Base-by-base conservation (phyloP, 1,140 invertebrate species). In the Pseudomyrmex cubaensis region DNA sequence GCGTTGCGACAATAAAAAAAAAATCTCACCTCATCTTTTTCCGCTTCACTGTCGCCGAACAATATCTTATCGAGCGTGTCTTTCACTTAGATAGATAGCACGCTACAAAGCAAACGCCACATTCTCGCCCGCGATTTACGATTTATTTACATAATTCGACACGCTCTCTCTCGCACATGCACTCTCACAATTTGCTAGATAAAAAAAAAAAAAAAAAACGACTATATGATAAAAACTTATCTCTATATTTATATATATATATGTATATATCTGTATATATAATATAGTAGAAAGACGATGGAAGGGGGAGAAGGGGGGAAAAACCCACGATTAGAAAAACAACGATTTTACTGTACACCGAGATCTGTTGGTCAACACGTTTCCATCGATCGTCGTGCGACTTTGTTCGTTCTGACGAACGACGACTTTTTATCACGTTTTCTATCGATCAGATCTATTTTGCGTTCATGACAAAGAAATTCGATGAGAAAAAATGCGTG, bases 341-440 rank as follows among this genome's bases (percentile, higher is more conserved):
- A 91, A 93, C 84, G 86, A 91, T 92, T 92, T 87, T 87, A 91
- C 92, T 93, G 91, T 93, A 93, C 92, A 93, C 92, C 92, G 93
- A 93, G 93, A 93, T 93, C 93, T 92, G 90, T 91, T 83, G 88
- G 90, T 91, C 92, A 89, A 92, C 89, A 86, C 90, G 89, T 90
- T 91, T 88, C 77, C 85, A 89, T 78, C 85, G 86, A 88, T 87
- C 73, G 61, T 82, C 56, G 75, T 35, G 86, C 59, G 66, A 84
- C 61, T 69, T 25, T 46, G 59, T 59, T 66, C 25, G 25, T 25
- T 25, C 25, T 25, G n/a, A 13, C 15, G 17, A 13, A 25, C 25
- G 25, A 25, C 20, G 25, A 25, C 20, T 25, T 25, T 25, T 25
- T 25, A 25, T 25, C 25, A 25, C 25, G 25, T 4, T 25, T 25